Evolutionary conservation across 2,797 vertebrate genomes (phyloP).

Genomic region (Microchirus variegatus): DNA sequence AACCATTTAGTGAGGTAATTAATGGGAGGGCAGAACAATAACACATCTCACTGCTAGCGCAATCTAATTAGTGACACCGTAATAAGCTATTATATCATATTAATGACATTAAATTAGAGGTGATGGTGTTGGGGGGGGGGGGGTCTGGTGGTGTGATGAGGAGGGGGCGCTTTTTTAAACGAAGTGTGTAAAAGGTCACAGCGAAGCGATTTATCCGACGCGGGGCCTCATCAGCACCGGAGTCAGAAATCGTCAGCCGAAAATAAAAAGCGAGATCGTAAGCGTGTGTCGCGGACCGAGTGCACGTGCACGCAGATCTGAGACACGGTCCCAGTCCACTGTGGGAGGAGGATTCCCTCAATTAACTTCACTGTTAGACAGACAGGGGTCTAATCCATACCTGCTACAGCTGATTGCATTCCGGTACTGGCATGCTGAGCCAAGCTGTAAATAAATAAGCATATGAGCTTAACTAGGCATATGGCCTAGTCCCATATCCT

Average conservation of each 20-base stretch:
- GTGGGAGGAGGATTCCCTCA: constrained; percentile 70
- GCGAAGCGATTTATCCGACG: constrained; percentile 58
- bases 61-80: constrained; percentile 72
- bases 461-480: constrained; percentile 34
- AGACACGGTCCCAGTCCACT: constrained; percentile 47
- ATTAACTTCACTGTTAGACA: constrained; percentile 75
- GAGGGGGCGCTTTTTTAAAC: constrained; percentile 41
- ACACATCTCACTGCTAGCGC: constrained; percentile 60
- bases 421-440: constrained; percentile 39
- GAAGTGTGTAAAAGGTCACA: constrained; percentile 62
- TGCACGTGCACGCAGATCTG: constrained; percentile 35
- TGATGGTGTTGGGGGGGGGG: background rate
- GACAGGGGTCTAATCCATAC: constrained; percentile 71
- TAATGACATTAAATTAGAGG: constrained; percentile 59
- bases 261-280: constrained; percentile 58
- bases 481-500: constrained; percentile 19
- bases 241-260: constrained; percentile 43
- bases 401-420: constrained; percentile 57
- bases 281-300: constrained; percentile 35
- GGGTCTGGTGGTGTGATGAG: constrained; percentile 4
- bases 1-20: constrained; percentile 57
- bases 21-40: constrained; percentile 43
- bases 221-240: constrained; percentile 51
- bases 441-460: constrained; percentile 57
- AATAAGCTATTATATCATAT: constrained; percentile 72